Base-by-base conservation (phyloP, 1,140 invertebrate genomes). In the Protaetia brevitarsis region DNA sequence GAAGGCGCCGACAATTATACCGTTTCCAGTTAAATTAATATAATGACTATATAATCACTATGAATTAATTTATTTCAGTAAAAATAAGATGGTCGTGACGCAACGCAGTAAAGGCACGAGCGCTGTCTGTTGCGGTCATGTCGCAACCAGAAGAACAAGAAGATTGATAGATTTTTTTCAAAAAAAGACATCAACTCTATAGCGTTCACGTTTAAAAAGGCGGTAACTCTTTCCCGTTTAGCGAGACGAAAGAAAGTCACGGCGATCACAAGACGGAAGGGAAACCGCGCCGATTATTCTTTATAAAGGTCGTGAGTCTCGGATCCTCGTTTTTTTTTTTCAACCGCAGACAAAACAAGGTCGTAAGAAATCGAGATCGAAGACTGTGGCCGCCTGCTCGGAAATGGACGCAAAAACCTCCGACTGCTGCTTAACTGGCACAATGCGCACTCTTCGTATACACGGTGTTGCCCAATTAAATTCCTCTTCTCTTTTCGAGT, bases 331-430 rank as follows among this genome's bases (percentile, higher is more conserved):
- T 51, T 51, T 51, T 51, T 51, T 51, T n/a, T n/a, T n/a, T n/a
- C n/a, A n/a, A 51, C 41, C 41, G 26, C 26, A 51, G 41, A 51
- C 41, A 19, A 51, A 51, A 51, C 41, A 51, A 51, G 41, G 41
- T 51, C 41, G 41, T 51, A 51, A 51, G 41, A 51, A 51, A 51
- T 51, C 41, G 41, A 51, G 41, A 51, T 51, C 41, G 41, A 51
- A 51, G 41, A 51, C 41, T 51, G 19, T n/a, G n/a, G n/a, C 8
- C 41, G 21, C 41, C 16, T 37, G 34, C 34, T 51, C 41, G 13
- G 41, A 51, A 19, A 51, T 51, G 41, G 41, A 51, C 5, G 26
- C 26, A 51, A 51, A 51, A 51, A 23, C n/a, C n/a, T 11, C 6
- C 41, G 21, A 19, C 41, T 23, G 16, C 7, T 10, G 13, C 19